Conservation (phyloP, 2,888 invertebrate species). For the Dendrolimus pini region DNA sequence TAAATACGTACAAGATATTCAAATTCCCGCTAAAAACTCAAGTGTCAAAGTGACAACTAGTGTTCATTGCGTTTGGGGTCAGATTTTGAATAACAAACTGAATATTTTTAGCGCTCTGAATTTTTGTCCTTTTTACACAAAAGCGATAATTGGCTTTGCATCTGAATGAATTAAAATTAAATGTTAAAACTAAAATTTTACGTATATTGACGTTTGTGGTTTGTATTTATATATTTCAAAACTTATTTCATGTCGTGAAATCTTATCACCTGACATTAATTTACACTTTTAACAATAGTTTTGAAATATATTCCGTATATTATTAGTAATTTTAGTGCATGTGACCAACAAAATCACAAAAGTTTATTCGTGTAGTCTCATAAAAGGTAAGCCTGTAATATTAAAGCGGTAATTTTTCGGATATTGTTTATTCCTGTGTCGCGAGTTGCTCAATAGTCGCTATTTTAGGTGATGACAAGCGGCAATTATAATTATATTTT, state of each 20-base stretch:
- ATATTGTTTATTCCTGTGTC: slow-evolving; percentile 22
- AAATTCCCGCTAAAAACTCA: too few species aligned
- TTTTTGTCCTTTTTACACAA: too few species aligned
- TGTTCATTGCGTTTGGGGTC: too few species aligned
- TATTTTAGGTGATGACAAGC: slow-evolving; percentile 62
- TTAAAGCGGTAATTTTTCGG: not conserved
- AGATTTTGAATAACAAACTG: too few species aligned
- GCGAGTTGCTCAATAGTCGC: slow-evolving; percentile 37
- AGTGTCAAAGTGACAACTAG: too few species aligned
- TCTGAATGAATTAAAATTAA: too few species aligned
- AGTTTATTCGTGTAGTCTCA: slow-evolving; percentile 3
- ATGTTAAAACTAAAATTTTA: too few species aligned
- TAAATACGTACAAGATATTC: too few species aligned
- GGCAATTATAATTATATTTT: slow-evolving; percentile 11
- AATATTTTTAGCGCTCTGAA: too few species aligned
- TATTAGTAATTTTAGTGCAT: not conserved
- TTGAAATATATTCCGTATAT: not conserved
- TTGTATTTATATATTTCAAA: too few species aligned
- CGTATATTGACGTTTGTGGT: too few species aligned
- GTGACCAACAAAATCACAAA: not conserved
- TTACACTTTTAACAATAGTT: slow-evolving; percentile 13
- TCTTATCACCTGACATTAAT: slow-evolving; percentile 20
- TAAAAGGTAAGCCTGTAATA: not conserved
- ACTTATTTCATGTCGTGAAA: not conserved
- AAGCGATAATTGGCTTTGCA: too few species aligned